A percentile compares a stretch with the other conserved stretches of the same genome.
These are phyloP conservation scores for Zaprionus vittiger DNA, from an alignment of 1,140 invertebrate species.

Conservation along the genomic window DNA sequence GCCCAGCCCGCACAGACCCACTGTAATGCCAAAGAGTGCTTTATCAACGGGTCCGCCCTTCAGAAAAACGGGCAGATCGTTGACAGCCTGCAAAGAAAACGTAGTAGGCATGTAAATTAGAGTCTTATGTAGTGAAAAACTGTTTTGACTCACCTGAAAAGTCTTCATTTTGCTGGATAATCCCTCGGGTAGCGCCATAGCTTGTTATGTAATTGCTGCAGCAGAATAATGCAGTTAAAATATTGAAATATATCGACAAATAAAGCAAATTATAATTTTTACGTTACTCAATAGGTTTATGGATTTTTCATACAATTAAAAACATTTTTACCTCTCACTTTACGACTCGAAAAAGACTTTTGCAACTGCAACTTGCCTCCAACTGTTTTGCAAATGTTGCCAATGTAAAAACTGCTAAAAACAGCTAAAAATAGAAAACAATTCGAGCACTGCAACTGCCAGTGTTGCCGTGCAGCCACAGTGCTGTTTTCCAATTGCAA, in stretches of 20 bases:
- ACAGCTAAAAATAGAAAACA: not conserved
- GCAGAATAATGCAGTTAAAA: not conserved
- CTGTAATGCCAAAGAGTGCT: slow-evolving; percentile 74
- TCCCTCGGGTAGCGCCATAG: slow-evolving; percentile 79
- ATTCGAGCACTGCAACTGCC: slow-evolving; percentile 18
- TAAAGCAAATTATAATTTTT: not conserved
- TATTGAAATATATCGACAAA: not conserved
- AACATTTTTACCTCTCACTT: slow-evolving; percentile 25
- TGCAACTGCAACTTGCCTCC: slow-evolving; percentile 20
- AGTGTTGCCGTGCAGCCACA: slow-evolving; percentile 15
- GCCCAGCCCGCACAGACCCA: slow-evolving; percentile 74
- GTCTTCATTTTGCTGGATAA: slow-evolving; percentile 77
- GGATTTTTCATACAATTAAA: not conserved
- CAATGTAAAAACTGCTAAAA: slow-evolving; percentile 29
- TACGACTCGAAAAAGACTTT: slow-evolving; percentile 10
- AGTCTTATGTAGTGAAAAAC: not conserved
- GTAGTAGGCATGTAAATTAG: not conserved
- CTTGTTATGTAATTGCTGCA: slow-evolving; percentile 76
- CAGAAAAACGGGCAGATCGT: slow-evolving; percentile 76
- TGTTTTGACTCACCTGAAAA: slow-evolving; percentile 66
- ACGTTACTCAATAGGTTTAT: not conserved
- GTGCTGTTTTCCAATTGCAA: not conserved
- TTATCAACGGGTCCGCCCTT: slow-evolving; percentile 81
- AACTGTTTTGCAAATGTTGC: slow-evolving; percentile 44
- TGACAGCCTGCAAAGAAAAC: slow-evolving; percentile 58